These are phyloP conservation scores for Dryas iulia DNA, from an alignment of 1,140 invertebrate genomes.

Conservation along the genomic window DNA sequence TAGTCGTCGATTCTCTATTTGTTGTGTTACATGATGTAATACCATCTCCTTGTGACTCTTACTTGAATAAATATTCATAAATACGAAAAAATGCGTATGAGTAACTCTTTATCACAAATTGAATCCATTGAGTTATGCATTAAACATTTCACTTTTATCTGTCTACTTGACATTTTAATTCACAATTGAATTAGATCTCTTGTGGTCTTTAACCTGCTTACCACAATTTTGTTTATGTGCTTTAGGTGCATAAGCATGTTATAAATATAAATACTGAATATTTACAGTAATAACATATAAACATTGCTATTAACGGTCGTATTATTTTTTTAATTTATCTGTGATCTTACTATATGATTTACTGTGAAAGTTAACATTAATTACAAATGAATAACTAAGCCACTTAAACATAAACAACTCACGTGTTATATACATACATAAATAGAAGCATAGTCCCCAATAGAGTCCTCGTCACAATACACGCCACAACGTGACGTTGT, in stretches of 20 bases:
- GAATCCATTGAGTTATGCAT: not conserved
- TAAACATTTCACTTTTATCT: not conserved
- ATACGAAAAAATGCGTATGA: not conserved
- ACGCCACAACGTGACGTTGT: slow-evolving; percentile 2
- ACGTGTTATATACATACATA: not conserved
- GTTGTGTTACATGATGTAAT: slow-evolving; percentile 26
- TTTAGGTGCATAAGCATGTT: not conserved
- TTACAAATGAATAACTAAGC: not conserved
- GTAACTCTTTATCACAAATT: not conserved
- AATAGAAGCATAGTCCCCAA: not conserved
- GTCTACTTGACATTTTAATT: not conserved
- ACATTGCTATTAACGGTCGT: too few relatives aligned
- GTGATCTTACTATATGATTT: too few relatives aligned
- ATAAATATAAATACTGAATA: not conserved
- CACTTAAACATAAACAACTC: not conserved
- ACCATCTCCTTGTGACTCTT: not conserved
- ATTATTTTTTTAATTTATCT: too few relatives aligned
- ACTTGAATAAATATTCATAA: slow-evolving; percentile 8
- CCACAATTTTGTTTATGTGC: not conserved
- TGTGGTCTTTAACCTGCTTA: not conserved
- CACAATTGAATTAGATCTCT: not conserved
- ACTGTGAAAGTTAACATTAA: too few relatives aligned
- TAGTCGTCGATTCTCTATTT: not conserved
- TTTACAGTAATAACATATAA: too few relatives aligned
- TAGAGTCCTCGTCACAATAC: not conserved